Evolutionary conservation across 2,113 vertebrate genomes (phyloP).

Genomic region (Dromaius novaehollandiae): DNA sequence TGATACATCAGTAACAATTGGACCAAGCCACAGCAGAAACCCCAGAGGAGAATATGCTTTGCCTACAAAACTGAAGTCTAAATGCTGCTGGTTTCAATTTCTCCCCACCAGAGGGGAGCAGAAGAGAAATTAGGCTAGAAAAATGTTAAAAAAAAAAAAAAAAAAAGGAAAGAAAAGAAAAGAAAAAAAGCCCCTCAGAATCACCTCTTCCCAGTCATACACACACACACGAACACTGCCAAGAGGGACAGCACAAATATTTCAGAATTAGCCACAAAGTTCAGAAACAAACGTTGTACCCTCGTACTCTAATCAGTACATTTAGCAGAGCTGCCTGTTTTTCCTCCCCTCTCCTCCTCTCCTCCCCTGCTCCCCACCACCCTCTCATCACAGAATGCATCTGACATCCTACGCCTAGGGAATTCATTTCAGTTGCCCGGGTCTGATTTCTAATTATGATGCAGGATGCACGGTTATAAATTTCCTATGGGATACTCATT

Average conservation of each 20-base stretch:
- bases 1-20: slow-evolving; percentile 8
- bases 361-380: background rate
- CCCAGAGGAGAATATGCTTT: background rate
- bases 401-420: background rate
- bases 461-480: slow-evolving; percentile 50
- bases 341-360: background rate
- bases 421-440: slow-evolving; percentile 39
- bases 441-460: slow-evolving; percentile 68
- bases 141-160: background rate
- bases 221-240: background rate
- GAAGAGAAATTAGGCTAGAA: background rate
- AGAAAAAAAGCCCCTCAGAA: background rate
- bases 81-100: background rate
- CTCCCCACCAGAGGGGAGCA: background rate
- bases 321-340: background rate
- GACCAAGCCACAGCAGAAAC: background rate
- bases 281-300: background rate
- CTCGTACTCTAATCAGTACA: background rate
- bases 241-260: background rate
- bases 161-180: no score
- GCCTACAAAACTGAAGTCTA: background rate
- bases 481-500: slow-evolving; percentile 73
- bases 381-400: background rate
- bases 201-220: background rate
- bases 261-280: background rate